Conservation (phyloP, 2,797 vertebrate genomes). For the Novumbra hubbsi region DNA sequence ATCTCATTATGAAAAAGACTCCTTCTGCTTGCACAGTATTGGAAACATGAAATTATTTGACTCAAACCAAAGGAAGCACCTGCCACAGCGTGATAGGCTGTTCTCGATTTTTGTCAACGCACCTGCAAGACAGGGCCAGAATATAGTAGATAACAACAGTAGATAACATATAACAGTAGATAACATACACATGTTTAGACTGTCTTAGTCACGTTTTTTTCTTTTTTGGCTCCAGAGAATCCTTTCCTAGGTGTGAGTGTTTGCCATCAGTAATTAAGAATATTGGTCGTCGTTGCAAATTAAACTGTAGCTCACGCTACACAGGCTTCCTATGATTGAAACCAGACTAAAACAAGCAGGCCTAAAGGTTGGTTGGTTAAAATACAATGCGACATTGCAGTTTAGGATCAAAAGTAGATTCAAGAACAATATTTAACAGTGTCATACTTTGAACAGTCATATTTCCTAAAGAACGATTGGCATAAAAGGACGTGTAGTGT, state of each 20-base stretch:
- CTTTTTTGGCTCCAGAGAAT: neutral
- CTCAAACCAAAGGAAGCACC: conserved; percentile 39
- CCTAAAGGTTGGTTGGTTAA: neutral
- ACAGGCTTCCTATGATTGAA: neutral
- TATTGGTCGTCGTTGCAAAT: neutral
- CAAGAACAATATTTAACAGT: neutral
- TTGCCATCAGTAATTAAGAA: neutral
- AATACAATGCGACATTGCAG: neutral
- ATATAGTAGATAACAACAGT: neutral
- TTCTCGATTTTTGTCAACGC: neutral
- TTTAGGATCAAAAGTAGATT: neutral
- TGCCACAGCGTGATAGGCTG: conserved; percentile 21
- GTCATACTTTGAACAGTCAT: no score
- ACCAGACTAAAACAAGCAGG: neutral
- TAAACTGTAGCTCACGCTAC: neutral
- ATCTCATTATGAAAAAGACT: conserved; percentile 62
- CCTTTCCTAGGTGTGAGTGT: neutral
- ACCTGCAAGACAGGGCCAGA: neutral
- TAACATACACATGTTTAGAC: neutral
- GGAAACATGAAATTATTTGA: conserved; percentile 28
- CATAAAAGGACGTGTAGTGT: neutral
- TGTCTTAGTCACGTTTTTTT: neutral
- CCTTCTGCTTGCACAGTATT: conserved; percentile 32
- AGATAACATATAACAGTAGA: no score
- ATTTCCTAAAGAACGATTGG: neutral